Evolutionary conservation across 2,888 invertebrate species (phyloP).

Genomic region (Parasteatoda lunata): DNA sequence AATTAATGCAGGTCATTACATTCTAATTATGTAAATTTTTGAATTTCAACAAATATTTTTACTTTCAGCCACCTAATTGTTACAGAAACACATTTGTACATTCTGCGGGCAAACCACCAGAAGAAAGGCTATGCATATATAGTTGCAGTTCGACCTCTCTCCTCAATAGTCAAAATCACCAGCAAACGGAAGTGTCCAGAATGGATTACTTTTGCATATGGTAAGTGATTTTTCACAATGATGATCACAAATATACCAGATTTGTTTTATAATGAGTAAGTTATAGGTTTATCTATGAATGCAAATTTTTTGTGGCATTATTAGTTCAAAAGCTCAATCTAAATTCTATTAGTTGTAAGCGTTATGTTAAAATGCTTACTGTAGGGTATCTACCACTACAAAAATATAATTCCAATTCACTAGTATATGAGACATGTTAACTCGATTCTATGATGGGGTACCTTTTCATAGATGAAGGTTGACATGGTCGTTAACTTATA

Average conservation of each 20-base stretch:
- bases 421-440: too few species aligned
- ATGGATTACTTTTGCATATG: conserved; percentile 97
- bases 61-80: conserved; percentile 85
- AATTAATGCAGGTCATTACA: too few species aligned
- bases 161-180: conserved; percentile 96
- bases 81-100: conserved; percentile 88
- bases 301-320: too few species aligned
- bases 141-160: conserved; percentile 88
- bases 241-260: too few species aligned
- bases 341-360: too few species aligned
- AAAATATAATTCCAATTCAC: too few species aligned
- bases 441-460: too few species aligned
- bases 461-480: too few species aligned
- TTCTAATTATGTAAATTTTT: neutral
- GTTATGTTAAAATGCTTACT: too few species aligned
- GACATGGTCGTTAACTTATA: too few species aligned
- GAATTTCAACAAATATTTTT: conserved; percentile 46
- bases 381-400: too few species aligned
- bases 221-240: conserved; percentile 73
- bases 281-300: neutral
- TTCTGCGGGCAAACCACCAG: conserved; percentile 83
- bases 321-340: too few species aligned
- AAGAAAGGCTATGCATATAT: conserved; percentile 87
- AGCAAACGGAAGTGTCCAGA: conserved; percentile 96
- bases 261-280: neutral